Conservation (phyloP, 2,113 vertebrate genomes). For the Romanogobio albipinnatus region DNA sequence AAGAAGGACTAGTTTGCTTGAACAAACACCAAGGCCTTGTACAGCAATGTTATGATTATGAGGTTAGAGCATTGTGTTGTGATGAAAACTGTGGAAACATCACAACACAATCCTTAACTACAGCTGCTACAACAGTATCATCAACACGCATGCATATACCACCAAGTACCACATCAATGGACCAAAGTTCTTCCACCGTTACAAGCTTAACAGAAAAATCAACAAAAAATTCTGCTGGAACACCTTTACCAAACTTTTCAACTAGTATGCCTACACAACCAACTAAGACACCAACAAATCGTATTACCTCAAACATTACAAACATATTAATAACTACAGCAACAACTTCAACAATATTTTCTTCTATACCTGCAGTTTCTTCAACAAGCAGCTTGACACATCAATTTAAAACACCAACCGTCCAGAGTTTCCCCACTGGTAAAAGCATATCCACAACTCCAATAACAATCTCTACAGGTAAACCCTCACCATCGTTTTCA, state of each 20-base stretch:
- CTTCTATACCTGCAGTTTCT: too few relatives aligned
- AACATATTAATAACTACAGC: too few relatives aligned
- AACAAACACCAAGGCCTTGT: slow-evolving; percentile 46
- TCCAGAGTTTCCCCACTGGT: background rate
- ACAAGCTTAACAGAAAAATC: background rate
- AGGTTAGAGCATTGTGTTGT: too few relatives aligned
- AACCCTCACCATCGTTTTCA: background rate
- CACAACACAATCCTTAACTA: too few relatives aligned
- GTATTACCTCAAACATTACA: too few relatives aligned
- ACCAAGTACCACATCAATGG: background rate
- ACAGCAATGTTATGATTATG: too few relatives aligned
- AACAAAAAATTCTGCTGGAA: background rate
- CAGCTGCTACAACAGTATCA: background rate
- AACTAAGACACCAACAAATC: too few relatives aligned
- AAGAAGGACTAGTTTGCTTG: slow-evolving; percentile 60
- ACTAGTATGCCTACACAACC: background rate
- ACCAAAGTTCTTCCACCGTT: background rate
- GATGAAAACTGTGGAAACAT: too few relatives aligned
- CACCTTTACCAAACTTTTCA: background rate
- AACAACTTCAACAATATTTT: too few relatives aligned
- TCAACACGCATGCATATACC: background rate
- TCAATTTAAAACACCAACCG: too few relatives aligned
- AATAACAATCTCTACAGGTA: background rate
- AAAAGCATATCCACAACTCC: background rate
- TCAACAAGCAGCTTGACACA: too few relatives aligned